These are phyloP conservation scores for Echinometra lucunter DNA, from an alignment of 53 echinoderm and acorn worm genomes.

Conservation along the genomic window DNA sequence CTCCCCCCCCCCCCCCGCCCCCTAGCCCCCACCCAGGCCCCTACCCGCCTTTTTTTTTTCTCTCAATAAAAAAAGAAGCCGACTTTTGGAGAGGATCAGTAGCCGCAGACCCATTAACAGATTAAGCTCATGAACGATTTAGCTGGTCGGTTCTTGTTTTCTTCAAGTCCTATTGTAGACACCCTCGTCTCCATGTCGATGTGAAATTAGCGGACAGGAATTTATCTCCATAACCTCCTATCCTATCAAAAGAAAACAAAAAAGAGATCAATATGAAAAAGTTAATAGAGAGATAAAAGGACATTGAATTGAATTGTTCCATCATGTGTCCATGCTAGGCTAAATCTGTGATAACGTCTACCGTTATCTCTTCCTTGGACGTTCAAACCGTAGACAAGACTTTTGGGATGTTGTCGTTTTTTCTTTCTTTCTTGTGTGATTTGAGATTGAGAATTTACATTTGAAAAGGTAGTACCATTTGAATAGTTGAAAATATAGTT, in stretches of 20 bases:
- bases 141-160: slow-evolving; percentile 20
- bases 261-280: not conserved
- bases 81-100: not conserved
- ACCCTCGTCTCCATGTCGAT: slow-evolving; percentile 6
- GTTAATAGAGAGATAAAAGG: not conserved
- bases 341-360: not conserved
- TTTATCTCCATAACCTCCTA: not conserved
- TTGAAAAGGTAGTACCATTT: too few species aligned
- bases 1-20: too few species aligned
- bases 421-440: too few species aligned
- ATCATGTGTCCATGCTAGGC: not conserved
- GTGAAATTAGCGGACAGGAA: slow-evolving; percentile 26
- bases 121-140: slow-evolving; percentile 13
- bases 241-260: not conserved
- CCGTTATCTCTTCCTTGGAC: not conserved
- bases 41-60: not conserved
- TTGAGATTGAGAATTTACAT: too few species aligned
- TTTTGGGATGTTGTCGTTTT: not conserved
- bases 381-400: not conserved
- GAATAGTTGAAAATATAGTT: too few species aligned
- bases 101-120: slow-evolving; percentile 24
- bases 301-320: slow-evolving; percentile 19
- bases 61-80: not conserved
- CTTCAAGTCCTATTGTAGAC: not conserved
- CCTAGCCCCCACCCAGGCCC: too few species aligned